Evolutionary conservation across 2,888 invertebrate species (phyloP).

Genomic region (Erebia ligea): DNA sequence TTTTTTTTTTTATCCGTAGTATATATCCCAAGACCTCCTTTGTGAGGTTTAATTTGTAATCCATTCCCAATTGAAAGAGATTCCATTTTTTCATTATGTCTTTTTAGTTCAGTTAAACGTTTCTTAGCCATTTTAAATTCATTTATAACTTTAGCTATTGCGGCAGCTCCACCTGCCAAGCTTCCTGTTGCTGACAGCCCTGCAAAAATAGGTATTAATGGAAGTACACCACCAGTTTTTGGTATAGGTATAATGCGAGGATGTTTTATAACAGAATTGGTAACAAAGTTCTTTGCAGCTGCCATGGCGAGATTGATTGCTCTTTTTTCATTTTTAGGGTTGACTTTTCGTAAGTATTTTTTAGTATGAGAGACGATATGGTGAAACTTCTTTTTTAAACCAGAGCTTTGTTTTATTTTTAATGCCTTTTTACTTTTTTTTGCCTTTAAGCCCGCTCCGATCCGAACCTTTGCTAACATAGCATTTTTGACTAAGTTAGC

Average conservation of each 20-base stretch:
- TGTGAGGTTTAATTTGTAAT: not conserved
- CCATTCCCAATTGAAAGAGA: not conserved
- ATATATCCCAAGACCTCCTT: not conserved
- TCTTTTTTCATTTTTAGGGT: too few relatives aligned
- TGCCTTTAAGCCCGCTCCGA: too few relatives aligned
- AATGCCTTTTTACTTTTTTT: too few relatives aligned
- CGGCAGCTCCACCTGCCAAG: not conserved
- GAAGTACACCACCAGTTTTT: not conserved
- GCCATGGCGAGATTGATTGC: not conserved
- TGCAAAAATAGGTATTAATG: slow-evolving; percentile 4
- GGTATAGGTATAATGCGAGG: slow-evolving; percentile 1
- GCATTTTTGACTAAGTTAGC: too few relatives aligned
- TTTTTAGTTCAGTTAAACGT: not conserved
- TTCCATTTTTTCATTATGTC: slow-evolving; percentile 4
- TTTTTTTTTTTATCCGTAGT: not conserved
- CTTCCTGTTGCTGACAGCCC: not conserved
- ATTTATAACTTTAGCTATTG: not conserved
- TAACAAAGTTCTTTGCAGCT: not conserved
- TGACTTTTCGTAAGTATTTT: too few relatives aligned
- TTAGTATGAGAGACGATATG: too few relatives aligned
- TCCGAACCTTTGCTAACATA: too few relatives aligned
- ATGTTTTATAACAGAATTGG: not conserved
- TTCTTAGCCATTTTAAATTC: not conserved
- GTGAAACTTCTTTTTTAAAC: too few relatives aligned
- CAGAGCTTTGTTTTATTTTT: too few relatives aligned